These are phyloP conservation scores for Phorcus lineatus DNA, from an alignment of 2,888 invertebrate species.

Conservation along the genomic window DNA sequence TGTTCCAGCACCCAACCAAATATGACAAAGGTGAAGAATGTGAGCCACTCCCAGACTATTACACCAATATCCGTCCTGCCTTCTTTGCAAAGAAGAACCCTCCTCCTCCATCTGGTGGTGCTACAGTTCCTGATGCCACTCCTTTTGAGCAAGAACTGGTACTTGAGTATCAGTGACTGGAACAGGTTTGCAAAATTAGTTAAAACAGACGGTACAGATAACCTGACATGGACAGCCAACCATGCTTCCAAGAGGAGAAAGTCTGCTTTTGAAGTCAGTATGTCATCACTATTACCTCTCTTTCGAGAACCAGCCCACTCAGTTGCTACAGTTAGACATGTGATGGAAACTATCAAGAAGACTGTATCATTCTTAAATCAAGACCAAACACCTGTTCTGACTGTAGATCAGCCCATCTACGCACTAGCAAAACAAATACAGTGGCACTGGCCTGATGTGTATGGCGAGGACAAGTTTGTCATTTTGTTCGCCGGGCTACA, in stretches of 20 bases:
- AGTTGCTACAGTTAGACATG: too few species aligned
- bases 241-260: not conserved
- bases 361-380: not conserved
- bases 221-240: not conserved
- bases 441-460: not conserved
- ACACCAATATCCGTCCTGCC: not conserved
- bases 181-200: too few species aligned
- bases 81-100: not conserved
- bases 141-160: too few species aligned
- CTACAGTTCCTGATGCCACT: too few species aligned
- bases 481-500: not conserved
- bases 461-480: not conserved
- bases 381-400: not conserved
- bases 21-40: not conserved
- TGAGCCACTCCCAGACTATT: not conserved
- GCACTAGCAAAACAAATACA: not conserved
- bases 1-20: not conserved
- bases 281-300: not conserved
- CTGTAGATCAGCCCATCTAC: not conserved
- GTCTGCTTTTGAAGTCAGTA: not conserved
- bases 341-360: not conserved
- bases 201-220: too few species aligned
- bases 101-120: too few species aligned
- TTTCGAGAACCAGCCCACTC: too few species aligned
- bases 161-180: too few species aligned